A percentile compares a stretch with the other conserved stretches of the same genome.
Evolutionary conservation across 2,113 vertebrate genomes (phyloP).

Genomic region (Myiozetetes cayanensis): DNA sequence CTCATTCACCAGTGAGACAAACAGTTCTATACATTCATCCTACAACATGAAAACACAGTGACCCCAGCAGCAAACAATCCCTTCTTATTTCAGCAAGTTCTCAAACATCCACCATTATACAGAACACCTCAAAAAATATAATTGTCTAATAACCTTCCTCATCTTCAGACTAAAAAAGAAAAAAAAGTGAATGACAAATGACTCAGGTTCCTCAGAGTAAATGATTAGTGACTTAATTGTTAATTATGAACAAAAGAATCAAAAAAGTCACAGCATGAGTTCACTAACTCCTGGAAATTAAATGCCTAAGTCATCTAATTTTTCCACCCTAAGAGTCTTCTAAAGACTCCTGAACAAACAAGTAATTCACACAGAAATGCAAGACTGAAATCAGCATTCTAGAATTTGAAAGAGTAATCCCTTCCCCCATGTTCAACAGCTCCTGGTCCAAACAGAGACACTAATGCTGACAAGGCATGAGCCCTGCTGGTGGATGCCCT

Average conservation of each 20-base stretch:
- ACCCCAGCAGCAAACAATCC: background rate
- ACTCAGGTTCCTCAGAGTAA: background rate
- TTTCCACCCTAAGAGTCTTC: background rate
- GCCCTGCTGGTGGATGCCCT: accelerated
- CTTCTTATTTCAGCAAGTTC: background rate
- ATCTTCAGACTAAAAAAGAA: background rate
- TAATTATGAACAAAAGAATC: background rate
- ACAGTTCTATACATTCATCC: background rate
- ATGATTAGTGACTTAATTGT: background rate
- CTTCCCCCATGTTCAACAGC: background rate
- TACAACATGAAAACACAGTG: background rate
- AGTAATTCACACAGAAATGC: background rate
- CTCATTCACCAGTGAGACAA: background rate
- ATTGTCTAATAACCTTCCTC: background rate
- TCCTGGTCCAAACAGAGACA: background rate
- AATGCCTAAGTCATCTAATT: background rate
- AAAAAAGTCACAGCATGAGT: background rate
- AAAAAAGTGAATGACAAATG: background rate
- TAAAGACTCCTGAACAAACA: background rate
- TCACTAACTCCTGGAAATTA: background rate
- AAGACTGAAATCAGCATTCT: background rate
- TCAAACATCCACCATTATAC: background rate
- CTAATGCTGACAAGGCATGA: background rate
- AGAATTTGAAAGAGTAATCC: background rate
- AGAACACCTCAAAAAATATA: background rate